Evolutionary conservation across 2,797 vertebrate species (phyloP), one percentile per base, ranked within the genome.

Genomic region (Orestias chungarensis): DNA sequence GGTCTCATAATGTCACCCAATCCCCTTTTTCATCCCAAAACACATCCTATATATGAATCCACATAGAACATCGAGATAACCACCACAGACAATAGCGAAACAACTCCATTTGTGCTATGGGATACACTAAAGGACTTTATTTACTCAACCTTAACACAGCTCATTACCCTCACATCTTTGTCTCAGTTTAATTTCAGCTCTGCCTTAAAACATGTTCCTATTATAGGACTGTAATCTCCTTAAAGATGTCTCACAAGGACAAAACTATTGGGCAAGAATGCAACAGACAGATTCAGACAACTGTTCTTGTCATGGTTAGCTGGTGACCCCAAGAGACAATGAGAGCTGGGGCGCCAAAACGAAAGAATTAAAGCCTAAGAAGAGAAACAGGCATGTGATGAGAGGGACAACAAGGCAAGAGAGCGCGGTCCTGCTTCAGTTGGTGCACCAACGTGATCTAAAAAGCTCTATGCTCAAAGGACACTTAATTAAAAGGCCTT

Each of bases 401-500:
- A 87, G 73, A 78, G 46, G 87, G 74, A 81, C 79, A 90, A 91
- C 86, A 88, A 90, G 87, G 82, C 84, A 78, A 77, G 79, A 82
- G 82, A 74, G 83, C 83, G 74, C 38, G 76, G 89, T 76, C 74
- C 79, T 85, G 86, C 86, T 81, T 88, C 80, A 77, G 79, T 79
- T 87, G 52, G 71, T 68, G 9, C 25, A 18, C 68, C 62, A 80
- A 89, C 84, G 79, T 86, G 82, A 91, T 83, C 83, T 81, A 83
- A 86, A 89, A 85, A 54, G 74, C 74, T 75, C 62, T 1, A 35
- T 43, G 4, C 78, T 78, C 69, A 69, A 84, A 89, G 80, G 78
- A 78, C 84, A 81, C 83, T 84, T 89, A 89, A 92, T 92, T 92
- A 89, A 85, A 42, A 70, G 68, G 82, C 68, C 46, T 40, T 70